Base-by-base conservation (phyloP, 2,888 invertebrate species). In the Ferdinandea cuprea region DNA sequence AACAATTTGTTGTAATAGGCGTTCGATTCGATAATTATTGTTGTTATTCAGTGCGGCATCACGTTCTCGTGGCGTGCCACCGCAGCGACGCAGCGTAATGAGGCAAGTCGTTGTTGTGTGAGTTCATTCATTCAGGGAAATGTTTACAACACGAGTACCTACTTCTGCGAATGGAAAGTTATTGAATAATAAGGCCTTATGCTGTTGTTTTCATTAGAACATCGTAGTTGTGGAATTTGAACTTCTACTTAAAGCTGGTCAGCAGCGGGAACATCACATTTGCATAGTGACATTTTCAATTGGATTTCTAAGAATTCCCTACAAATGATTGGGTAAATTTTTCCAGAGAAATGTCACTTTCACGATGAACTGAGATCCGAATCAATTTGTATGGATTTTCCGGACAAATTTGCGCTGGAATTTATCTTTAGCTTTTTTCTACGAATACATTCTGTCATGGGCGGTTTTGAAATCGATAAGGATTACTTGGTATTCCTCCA, bases 1-100 rank as follows among this genome's bases (percentile, higher is more conserved):
- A 6, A 8, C 37, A 15, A 50, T 71, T 69, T 58, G 46, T 69
- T 58, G 46, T 35, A 56, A 66, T 66, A 42, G 30, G 32, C 42
- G 32, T 44, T 8, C 25, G 25, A 25, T 25, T 58, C 37, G 46
- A 68, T 56, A 58, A 40, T 58, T 21, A 40, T 58, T 21, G 40
- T 1, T 40, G 40, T 15, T 56, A 5, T 11, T 37, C 40, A 9
- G 28, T 17, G 50, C 11, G 25, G 11, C 59, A 37, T 58, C 71
- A 71, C 59, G 71, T 50, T 7, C 40, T 40, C 21, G 50, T 50
- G 40, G 28, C 17, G 25, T 46, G 32, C n/a, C n/a, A n/a, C n/a
- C n/a, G n/a, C n/a, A n/a, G n/a, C n/a, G n/a, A n/a, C 19, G 15
- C 19, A 30, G 9, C 35, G 35, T 35, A 35, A 35, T 3, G 35